Percentiles rank a stretch among this genome's conserved stretches.
These are phyloP conservation scores for Arothron firmamentum DNA, from an alignment of 2,113 vertebrate species.

Conservation along the genomic window DNA sequence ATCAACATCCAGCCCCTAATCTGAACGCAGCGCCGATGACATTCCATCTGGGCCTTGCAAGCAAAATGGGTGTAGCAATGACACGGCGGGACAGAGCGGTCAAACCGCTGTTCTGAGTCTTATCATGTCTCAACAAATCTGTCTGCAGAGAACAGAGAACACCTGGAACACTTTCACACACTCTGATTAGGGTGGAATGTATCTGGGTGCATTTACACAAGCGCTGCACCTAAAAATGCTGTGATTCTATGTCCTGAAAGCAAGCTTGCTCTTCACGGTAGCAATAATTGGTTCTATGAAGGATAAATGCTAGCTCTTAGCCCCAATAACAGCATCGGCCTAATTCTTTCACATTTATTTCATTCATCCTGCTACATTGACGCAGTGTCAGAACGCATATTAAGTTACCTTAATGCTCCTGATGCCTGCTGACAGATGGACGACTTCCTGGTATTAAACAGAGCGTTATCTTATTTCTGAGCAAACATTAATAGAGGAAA, in stretches of 20 bases:
- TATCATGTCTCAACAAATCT: constrained; percentile 54
- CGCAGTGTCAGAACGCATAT: too few relatives aligned
- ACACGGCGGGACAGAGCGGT: constrained; percentile 45
- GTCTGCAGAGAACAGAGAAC: background rate
- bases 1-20: constrained; percentile 65
- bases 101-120: constrained; percentile 8
- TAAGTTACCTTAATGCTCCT: background rate
- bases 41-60: constrained; percentile 53
- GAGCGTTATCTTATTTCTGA: constrained; percentile 32
- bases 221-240: too few relatives aligned
- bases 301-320: too few relatives aligned
- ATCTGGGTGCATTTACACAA: too few relatives aligned
- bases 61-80: constrained; percentile 8
- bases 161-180: background rate
- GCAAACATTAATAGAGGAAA: constrained; percentile 37
- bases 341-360: too few relatives aligned
- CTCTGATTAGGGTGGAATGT: too few relatives aligned
- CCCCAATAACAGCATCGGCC: too few relatives aligned
- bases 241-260: too few relatives aligned
- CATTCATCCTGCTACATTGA: too few relatives aligned
- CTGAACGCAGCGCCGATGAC: constrained; percentile 35
- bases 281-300: too few relatives aligned
- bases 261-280: too few relatives aligned
- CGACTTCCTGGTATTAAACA: constrained; percentile 15
- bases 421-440: constrained; percentile 6